Evolutionary conservation across 2,113 vertebrate genomes (phyloP), one percentile per base, ranked within the genome.

Genomic region (Eurystomus gularis): DNA sequence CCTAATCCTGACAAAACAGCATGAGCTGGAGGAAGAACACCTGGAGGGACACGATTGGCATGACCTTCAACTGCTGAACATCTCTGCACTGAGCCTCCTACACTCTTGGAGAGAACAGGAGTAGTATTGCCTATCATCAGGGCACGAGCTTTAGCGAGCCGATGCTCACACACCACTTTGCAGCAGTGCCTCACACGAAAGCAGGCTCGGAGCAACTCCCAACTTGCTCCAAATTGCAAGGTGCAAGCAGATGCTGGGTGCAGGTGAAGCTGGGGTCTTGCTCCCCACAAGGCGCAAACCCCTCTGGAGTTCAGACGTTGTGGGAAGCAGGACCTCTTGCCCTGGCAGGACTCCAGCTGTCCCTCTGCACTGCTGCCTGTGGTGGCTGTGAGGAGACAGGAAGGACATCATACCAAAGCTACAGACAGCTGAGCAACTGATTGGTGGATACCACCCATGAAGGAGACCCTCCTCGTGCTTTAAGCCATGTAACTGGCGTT

Each of bases 231-330:
- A 69, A 75, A 80, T 2, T 20, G 48, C 6, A n/a, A 60, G 5
- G 1, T 52, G 17, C 4, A 17, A 79, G 66, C 39, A 51, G 52
- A 48, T 0, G 1, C 28, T 39, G 42, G 15, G 23, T 0, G 0
- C 52, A 40, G 55, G 44, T 8, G 60, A 52, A 85, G 52, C 20
- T 70, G 51, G 10, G 2, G 4, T 23, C 58, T 69, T 0, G 0
- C 15, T n/a, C 58, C 66, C 71, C 5, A 2, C 66, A 48, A n/a
- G 66, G 70, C 3, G 4, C 29, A 26, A 60, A 8, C 1, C 33
- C 49, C 49, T 52, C 52, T 68, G 48, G 71, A 76, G 62, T 25
- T 71, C n/a, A 64, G 82, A 6, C 39, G 24, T 14, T 19, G 39
- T 11, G 11, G 33, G 51, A 83, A 60, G 15, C 39, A 48, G 24